Base-by-base conservation (phyloP, 2,797 vertebrate species). In the Sebastes flavidus region DNA sequence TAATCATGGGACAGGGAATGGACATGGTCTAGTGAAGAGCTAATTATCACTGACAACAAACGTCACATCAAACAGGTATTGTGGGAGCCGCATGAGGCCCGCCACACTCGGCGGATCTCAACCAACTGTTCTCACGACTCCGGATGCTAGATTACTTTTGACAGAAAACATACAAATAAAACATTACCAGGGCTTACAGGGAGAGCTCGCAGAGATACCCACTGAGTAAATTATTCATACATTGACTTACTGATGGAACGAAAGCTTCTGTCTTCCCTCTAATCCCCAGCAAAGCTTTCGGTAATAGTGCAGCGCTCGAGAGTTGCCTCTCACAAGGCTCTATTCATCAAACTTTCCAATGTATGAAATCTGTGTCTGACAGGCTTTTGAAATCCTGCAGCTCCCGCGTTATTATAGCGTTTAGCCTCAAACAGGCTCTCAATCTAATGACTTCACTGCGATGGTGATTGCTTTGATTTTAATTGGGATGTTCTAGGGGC, bases 381-480 rank as follows among this genome's bases (percentile, higher is more conserved):
- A 93, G 92, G 84, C 88, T 93, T 94, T 94, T 83, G 84, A 92
- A 93, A 93, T 92, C 88, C 90, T 80, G 90, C 66, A 1, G 89
- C 89, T 89, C 86, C 78, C 67, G 85, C 88, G 82, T 93, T 92
- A 94, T 91, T 93, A 93, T 69, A 80, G 76, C 89, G 70, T 94
- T 95, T 94, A 93, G 89, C 91, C 89, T 92, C 88, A 87, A 92
- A 94, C 90, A 88, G 91, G 79, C 92, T 90, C 92, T 93, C 90
- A 76, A 91, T 91, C 90, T 91, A 89, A 93, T 83, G 88, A 83
- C 91, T 88, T 87, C 88, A 81, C 88, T 1, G 78, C 80, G 69
- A 93, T 90, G 89, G 90, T 90, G 93, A 93, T 93, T 92, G 88
- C 94, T 94, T 93, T 92, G 93, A 93, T 93, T 95, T 94, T 95